phyloP scores from a whole-genome alignment of 2,113 vertebrate genomes.

The Silurus glanis region DNA sequence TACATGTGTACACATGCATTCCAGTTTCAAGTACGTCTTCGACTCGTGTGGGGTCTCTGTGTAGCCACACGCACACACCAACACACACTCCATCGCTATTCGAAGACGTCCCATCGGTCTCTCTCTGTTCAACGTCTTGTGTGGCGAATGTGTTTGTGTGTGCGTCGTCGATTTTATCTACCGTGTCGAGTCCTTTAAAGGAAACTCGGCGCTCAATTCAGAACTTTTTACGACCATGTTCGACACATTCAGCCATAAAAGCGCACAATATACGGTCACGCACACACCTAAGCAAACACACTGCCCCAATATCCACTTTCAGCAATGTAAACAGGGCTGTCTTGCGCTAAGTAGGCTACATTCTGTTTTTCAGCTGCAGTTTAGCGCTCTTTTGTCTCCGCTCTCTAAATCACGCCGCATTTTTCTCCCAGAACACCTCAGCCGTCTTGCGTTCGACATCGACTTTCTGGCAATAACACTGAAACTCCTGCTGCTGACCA shows the following conservation, averaged over 20 bases:
- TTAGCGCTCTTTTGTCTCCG: neutral
- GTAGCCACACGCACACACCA: conserved; percentile 23
- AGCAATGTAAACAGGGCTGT: conserved; percentile 34
- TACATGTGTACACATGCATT: conserved; percentile 60
- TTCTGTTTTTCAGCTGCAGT: neutral
- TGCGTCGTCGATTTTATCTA: conserved; percentile 1
- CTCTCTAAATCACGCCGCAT: conserved; percentile 14
- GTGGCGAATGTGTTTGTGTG: neutral
- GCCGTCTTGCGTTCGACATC: neutral
- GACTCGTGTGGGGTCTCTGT: conserved; percentile 42
- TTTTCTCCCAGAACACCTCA: neutral
- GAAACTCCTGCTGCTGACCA: conserved; percentile 67
- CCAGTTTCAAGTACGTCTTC: conserved; percentile 46
- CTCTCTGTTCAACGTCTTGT: neutral
- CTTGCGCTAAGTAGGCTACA: neutral
- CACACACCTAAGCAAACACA: conserved; percentile 30
- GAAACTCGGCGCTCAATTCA: conserved; percentile 9
- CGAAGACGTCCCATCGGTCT: neutral
- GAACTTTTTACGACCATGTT: conserved; percentile 47
- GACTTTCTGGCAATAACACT: conserved; percentile 68
- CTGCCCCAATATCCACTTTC: neutral
- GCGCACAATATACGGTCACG: conserved; percentile 20
- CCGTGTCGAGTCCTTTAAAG: conserved; percentile 33
- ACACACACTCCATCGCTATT: conserved; percentile 1
- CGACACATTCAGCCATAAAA: conserved; percentile 28